These are phyloP conservation scores for Anas acuta DNA, from an alignment of 2,797 vertebrate genomes.

Conservation along the genomic window DNA sequence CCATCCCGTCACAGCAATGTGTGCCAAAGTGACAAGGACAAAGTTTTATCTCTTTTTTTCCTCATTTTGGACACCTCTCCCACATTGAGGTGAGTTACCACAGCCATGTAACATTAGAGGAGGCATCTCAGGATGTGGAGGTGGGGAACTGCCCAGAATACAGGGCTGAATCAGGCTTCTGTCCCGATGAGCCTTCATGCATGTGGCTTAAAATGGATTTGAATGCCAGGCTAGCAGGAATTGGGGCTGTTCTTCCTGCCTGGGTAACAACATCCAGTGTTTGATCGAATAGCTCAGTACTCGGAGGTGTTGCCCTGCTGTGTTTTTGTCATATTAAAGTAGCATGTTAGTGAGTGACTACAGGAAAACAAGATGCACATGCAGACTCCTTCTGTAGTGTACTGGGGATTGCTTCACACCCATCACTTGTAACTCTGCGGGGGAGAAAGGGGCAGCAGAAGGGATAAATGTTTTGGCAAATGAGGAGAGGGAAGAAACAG, in stretches of 20 bases:
- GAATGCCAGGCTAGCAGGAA: background rate
- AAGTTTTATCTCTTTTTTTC: background rate
- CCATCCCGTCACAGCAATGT: accelerated
- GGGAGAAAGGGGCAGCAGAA: too few species aligned
- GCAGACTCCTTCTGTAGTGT: too few species aligned
- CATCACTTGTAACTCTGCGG: too few species aligned
- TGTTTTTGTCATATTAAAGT: background rate
- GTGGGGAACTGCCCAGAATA: background rate
- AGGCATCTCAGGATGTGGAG: background rate
- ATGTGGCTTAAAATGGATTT: background rate
- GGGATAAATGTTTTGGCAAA: too few species aligned
- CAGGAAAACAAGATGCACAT: too few species aligned
- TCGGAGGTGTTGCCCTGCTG: background rate
- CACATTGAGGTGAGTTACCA: accelerated
- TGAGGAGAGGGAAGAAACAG: too few species aligned
- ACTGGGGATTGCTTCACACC: too few species aligned
- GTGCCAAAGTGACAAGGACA: background rate
- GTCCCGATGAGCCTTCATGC: background rate
- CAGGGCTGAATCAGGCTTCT: background rate
- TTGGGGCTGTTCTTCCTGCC: background rate
- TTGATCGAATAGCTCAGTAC: background rate
- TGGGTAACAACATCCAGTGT: background rate
- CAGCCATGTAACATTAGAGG: too few species aligned
- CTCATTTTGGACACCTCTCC: background rate
- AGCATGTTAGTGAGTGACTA: background rate